Evolutionary conservation across 2,888 invertebrate species (phyloP), one percentile per base, ranked within the genome.

Genomic region (Strigamia crassipes): DNA sequence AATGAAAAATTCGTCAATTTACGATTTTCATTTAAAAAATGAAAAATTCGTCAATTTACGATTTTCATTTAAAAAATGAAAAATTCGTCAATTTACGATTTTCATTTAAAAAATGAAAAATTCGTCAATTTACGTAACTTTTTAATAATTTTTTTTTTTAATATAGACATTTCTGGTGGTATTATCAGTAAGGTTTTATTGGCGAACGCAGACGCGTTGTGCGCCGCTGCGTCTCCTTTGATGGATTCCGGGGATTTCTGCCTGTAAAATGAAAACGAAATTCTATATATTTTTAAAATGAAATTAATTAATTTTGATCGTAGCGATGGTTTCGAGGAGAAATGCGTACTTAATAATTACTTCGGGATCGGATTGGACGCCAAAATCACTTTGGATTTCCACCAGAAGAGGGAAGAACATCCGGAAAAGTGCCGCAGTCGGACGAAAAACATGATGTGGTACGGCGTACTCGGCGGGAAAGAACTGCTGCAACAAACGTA

Each of bases 321-420:
- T 86, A 92, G 92, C 86, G 96, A 96, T 89, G 96, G 96, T 31
- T 90, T 89, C 88, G 94, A 94, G 86, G 98, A 99, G 88, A 93
- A 94, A 85, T 96, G 96, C 86, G 97, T 97, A 1, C 98, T 99
- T 98, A 99, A 98, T 89, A 99, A 99, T 88, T 99, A 99, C 87
- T 98, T 98, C 87, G 98, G 98, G 0, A 98, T 99, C 86, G 98
- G 98, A 0, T 95, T 99, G 84, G 98, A 99, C 89, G 98, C 98
- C 0, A 98, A 99, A 89, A 97, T 99, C 82, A 95, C 97, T 0
- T 89, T 98, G 77, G 98, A 98, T 87, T 99, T 99, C 87, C 97
- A 98, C 88, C 95, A 96, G 86, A 98, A 97, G 88, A 91, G 98
- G 41, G 97, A 98, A 87, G 97, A 97, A 86, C 96, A 97, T 88